Evolutionary conservation across 2,113 vertebrate species (phyloP).

Genomic region (Sakesphorus luctuosus): DNA sequence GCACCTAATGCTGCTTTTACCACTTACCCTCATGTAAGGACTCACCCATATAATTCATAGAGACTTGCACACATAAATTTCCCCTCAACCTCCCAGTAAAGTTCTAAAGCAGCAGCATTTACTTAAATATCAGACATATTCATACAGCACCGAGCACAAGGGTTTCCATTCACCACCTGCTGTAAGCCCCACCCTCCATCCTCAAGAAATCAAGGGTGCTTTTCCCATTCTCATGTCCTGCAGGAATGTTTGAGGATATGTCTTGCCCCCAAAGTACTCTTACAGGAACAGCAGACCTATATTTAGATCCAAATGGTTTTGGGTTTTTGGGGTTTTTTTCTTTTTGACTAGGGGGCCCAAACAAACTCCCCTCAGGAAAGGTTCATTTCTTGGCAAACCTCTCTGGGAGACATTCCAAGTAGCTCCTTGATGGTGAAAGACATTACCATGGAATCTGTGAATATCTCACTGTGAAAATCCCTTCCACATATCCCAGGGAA

Average conservation of each 20-base stretch:
- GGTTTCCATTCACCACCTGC: background rate
- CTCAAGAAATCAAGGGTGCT: background rate
- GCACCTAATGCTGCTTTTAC: background rate
- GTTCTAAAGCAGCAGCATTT: background rate
- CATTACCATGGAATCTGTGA: accelerated
- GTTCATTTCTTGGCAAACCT: background rate
- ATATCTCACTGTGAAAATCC: background rate
- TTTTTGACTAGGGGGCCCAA: background rate
- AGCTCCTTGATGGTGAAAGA: background rate
- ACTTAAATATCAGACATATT: background rate
- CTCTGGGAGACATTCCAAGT: background rate
- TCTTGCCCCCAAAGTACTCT: background rate
- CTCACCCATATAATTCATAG: background rate
- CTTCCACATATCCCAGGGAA: background rate
- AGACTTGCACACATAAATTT: background rate
- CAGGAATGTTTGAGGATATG: background rate
- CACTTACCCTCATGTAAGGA: background rate
- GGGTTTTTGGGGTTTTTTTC: no score
- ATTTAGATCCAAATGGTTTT: background rate
- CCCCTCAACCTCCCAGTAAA: background rate
- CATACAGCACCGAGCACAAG: background rate
- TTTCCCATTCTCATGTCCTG: background rate
- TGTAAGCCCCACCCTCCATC: background rate
- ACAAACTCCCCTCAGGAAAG: background rate
- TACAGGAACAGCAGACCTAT: background rate